Percentiles rank a stretch among this genome's conserved stretches.
phyloP scores from a whole-genome alignment of 1,140 invertebrate species.

The Plectus sambesii region DNA sequence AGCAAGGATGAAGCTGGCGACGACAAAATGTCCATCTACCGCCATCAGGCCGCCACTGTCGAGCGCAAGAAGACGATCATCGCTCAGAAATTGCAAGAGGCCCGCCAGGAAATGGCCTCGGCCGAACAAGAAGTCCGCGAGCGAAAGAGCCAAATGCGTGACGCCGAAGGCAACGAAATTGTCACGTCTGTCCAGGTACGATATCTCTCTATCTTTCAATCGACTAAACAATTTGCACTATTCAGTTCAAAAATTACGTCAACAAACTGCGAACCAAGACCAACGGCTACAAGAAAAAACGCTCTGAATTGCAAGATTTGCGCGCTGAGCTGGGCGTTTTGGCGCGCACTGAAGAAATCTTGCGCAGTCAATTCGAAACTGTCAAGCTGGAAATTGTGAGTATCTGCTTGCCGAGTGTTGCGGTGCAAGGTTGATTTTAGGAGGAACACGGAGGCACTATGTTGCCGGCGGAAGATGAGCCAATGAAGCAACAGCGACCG shows the following conservation, averaged over 20 bases:
- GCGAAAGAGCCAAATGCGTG: too few species aligned
- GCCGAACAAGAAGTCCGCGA: constrained; percentile 3
- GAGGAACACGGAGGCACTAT: neutral
- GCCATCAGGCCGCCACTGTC: constrained; percentile 6
- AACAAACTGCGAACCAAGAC: constrained; percentile 2
- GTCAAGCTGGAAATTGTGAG: constrained; percentile 2
- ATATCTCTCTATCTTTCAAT: neutral
- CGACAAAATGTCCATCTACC: constrained; percentile 5
- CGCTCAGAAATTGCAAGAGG: constrained; percentile 2
- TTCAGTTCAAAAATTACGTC: constrained; percentile 11
- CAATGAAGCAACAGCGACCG: neutral
- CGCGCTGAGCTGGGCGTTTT: neutral
- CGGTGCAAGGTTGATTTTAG: too few species aligned
- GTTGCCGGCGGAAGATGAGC: neutral
- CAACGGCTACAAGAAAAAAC: constrained; percentile 3
- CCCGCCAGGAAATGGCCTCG: neutral
- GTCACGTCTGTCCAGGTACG: constrained; percentile 5
- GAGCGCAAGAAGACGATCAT: constrained; percentile 5
- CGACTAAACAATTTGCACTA: too few species aligned
- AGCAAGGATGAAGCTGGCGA: constrained; percentile 1
- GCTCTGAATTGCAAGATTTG: constrained; percentile 3
- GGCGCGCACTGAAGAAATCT: neutral
- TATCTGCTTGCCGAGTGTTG: too few species aligned
- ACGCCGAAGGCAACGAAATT: too few species aligned
- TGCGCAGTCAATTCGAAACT: neutral